Conservation (phyloP, 2,888 invertebrate genomes). For the Drosophila pseudotalamancana region DNA sequence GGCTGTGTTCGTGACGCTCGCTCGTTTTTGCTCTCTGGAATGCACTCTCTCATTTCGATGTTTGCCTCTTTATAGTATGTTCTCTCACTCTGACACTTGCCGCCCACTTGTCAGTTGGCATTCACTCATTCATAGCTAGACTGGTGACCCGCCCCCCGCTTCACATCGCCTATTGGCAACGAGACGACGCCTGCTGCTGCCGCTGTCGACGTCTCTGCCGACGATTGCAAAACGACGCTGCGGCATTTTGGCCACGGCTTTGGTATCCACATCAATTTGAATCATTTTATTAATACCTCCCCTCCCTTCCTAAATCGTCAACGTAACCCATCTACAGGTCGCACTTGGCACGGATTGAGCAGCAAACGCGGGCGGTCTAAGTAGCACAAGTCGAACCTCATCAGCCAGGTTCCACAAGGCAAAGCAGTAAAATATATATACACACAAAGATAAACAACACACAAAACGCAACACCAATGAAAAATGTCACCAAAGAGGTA, state of each 20-base stretch:
- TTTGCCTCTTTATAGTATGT: conserved; percentile 12
- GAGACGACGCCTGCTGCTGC: conserved; percentile 30
- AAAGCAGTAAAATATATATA: conserved; percentile 47
- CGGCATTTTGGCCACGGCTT: conserved; percentile 73
- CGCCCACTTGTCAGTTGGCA: conserved; percentile 75
- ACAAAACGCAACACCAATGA: conserved; percentile 80
- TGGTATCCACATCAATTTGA: conserved; percentile 16
- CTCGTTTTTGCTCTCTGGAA: conserved; percentile 10
- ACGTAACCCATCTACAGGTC: conserved; percentile 36
- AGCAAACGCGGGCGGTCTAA: conserved; percentile 52
- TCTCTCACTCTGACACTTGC: conserved; percentile 41
- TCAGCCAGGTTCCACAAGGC: conserved; percentile 41
- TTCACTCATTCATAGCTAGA: conserved; percentile 76
- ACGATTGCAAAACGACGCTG: conserved; percentile 66
- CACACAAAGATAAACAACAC: conserved; percentile 53
- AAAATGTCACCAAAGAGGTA: conserved; percentile 91
- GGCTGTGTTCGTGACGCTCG: conserved; percentile 30
- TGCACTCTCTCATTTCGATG: conserved; percentile 4
- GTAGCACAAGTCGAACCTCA: conserved; percentile 57
- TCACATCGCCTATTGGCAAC: conserved; percentile 66
- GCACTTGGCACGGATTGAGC: conserved; percentile 46
- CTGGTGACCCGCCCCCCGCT: conserved; percentile 21
- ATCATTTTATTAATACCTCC: conserved; percentile 25
- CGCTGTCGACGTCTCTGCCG: conserved; percentile 29
- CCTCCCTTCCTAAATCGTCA: background rate